Base-by-base conservation (phyloP, 2,113 vertebrate genomes). In the Petroica traversi region DNA sequence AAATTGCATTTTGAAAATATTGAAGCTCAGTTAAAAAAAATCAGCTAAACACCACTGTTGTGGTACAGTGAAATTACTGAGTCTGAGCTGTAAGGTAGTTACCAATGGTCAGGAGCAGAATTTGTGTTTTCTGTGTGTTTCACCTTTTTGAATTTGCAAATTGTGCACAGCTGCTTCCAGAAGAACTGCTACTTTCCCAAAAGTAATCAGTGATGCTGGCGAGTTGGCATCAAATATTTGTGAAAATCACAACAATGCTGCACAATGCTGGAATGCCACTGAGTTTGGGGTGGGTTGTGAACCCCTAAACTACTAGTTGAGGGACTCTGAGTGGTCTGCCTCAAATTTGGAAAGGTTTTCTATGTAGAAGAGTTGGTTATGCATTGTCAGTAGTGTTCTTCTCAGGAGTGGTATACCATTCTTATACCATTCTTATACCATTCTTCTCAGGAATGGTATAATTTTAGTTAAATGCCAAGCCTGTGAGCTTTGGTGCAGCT, bases 1-100 rank as follows among this genome's bases (percentile, higher is more conserved):
- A 38, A 51, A 34, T 17, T 62, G 12, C 19, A 36, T 75, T 87
- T 31, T 94, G 33, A 75, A 91, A 55, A 59, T 20, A 23, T 0
- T 59, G 66, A 76, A 54, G 28, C 5, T 46, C 28, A 24, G 3
- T 40, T n/a, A n/a, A 17, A 25, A 20, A n/a, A 48, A 45, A 8
- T 2, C 25, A 36, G 1, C 14, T 25, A 4, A 51, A n/a, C 10
- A 9, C 1, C 14, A 12, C 13, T 31, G 12, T 20, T 68, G 14
- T 59, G 23, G 3, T 2, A 40, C 4, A 26, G 4, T 72, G 62
- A 43, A 80, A 80, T 38, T 20, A 28, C 1, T 23, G 43, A 48
- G 5, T 20, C n/a, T 43, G 67, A 76, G 28, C 36, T 64, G 7
- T 31, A 31, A 68, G 86, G 8, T 12, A 2, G 31, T 67, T 54